A percentile compares a stretch with the other conserved stretches of the same genome.
These are phyloP conservation scores for Typhlomys cinereus DNA, from an alignment of 2,113 vertebrate genomes.

Conservation along the genomic window DNA sequence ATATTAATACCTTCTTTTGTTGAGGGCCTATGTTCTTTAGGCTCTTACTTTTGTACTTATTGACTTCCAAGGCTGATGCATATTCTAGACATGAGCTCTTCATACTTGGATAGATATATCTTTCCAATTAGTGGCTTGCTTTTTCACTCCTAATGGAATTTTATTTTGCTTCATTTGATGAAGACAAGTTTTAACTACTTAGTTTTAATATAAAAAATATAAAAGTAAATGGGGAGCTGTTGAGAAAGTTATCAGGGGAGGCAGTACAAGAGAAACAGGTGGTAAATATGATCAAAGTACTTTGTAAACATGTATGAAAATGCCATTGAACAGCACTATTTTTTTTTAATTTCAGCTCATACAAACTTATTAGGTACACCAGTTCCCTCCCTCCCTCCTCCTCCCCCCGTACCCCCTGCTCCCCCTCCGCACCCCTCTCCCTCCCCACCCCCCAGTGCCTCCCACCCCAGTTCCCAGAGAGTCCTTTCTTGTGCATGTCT, in stretches of 20 bases:
- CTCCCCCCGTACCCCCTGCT: too few relatives aligned
- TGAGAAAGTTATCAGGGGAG: neutral
- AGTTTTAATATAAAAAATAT: slow-evolving; percentile 13
- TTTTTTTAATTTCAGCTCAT: too few relatives aligned
- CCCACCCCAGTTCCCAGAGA: too few relatives aligned
- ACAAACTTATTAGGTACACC: too few relatives aligned
- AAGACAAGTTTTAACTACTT: slow-evolving; percentile 21
- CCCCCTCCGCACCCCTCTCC: too few relatives aligned
- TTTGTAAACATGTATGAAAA: neutral
- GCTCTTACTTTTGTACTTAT: slow-evolving; percentile 5
- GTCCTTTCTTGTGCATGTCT: too few relatives aligned
- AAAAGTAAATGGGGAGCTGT: neutral
- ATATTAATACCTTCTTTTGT: slow-evolving; percentile 10
- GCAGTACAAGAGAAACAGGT: neutral
- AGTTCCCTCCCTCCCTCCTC: too few relatives aligned
- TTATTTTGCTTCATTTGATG: slow-evolving; percentile 48
- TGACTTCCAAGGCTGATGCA: neutral
- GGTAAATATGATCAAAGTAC: neutral
- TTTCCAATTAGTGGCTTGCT: neutral
- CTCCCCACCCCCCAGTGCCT: too few relatives aligned
- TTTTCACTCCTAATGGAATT: slow-evolving; percentile 48
- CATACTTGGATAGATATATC: neutral
- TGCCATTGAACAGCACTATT: neutral
- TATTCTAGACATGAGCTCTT: neutral
- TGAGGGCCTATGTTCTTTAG: neutral